Percentiles rank a stretch among this genome's conserved stretches.
These are phyloP conservation scores for Labia minor DNA, from an alignment of 2,888 invertebrate species.

Conservation along the genomic window DNA sequence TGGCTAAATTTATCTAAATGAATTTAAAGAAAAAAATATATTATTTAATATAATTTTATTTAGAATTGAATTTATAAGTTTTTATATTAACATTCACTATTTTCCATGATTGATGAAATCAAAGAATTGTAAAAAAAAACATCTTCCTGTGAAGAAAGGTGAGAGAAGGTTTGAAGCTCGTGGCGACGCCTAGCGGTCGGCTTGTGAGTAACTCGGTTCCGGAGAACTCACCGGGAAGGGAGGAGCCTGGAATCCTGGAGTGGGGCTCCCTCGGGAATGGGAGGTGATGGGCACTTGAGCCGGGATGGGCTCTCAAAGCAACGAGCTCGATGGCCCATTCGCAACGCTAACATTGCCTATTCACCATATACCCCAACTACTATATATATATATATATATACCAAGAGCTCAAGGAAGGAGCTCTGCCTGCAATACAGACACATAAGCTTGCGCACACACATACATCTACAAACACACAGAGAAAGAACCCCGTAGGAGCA, in stretches of 20 bases:
- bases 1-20: too few relatives aligned
- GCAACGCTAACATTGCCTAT: slow-evolving; percentile 13
- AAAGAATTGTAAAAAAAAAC: too few relatives aligned
- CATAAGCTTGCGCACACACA: not conserved
- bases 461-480: not conserved
- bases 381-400: not conserved
- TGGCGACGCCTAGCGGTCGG: slow-evolving; percentile 1
- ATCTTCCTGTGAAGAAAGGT: too few relatives aligned
- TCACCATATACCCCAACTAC: not conserved
- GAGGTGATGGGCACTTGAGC: slow-evolving; percentile 13
- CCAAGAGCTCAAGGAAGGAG: not conserved
- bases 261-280: not conserved
- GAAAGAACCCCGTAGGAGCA: too few relatives aligned
- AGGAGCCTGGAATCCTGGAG: not conserved
- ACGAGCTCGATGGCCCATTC: slow-evolving; percentile 7
- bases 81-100: too few relatives aligned
- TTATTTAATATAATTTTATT: too few relatives aligned
- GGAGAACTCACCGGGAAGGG: too few relatives aligned
- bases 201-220: too few relatives aligned
- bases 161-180: not conserved
- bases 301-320: slow-evolving; percentile 13
- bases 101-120: too few relatives aligned
- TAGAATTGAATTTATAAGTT: too few relatives aligned
- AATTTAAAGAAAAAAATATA: too few relatives aligned
- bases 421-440: slow-evolving; percentile 1